Evolutionary conservation across 2,797 vertebrate genomes (phyloP).

Genomic region (Orientallactaga sibirica): DNA sequence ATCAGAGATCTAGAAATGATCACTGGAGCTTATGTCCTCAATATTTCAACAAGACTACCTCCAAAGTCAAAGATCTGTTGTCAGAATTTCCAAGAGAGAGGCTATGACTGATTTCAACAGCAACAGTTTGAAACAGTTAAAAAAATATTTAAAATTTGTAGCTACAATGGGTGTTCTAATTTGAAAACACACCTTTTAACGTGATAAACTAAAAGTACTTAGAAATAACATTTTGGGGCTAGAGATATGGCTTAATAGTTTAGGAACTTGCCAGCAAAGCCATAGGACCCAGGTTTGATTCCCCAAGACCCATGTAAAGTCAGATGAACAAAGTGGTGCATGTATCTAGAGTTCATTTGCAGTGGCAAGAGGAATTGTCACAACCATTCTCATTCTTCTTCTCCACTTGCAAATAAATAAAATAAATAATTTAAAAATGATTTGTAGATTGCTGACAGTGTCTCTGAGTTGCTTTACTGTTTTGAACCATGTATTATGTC

Average conservation of each 20-base stretch:
- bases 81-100: neutral
- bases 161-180: neutral
- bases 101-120: slow-evolving; percentile 17
- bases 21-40: neutral
- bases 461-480: neutral
- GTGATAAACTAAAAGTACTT: neutral
- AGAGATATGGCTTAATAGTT: no score
- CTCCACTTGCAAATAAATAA: no score
- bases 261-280: no score
- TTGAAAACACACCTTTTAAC: neutral
- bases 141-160: neutral
- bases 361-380: no score
- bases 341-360: no score
- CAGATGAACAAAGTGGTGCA: no score
- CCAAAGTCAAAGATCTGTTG: neutral
- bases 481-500: neutral
- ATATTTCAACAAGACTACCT: neutral
- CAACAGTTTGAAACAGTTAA: slow-evolving; percentile 36
- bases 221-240: neutral
- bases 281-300: no score
- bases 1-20: slow-evolving; percentile 15
- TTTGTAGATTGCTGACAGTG: neutral
- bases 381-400: no score
- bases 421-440: neutral
- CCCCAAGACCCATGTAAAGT: no score